These are phyloP conservation scores for Incurvaria masculella DNA, from an alignment of 2,888 invertebrate species.

Conservation along the genomic window DNA sequence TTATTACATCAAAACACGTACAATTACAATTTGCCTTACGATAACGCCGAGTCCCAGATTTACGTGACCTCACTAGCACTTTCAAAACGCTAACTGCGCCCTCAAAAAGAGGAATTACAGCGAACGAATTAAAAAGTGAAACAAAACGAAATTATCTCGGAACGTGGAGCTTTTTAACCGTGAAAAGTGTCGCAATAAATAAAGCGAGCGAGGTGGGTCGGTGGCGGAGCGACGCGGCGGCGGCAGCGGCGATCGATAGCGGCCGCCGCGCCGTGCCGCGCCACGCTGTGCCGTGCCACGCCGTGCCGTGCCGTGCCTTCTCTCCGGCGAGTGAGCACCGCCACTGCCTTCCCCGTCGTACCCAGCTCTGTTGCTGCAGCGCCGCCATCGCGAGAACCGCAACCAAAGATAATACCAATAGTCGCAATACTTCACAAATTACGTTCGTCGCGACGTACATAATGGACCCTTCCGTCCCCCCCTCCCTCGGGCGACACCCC, in stretches of 20 bases:
- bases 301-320: not conserved
- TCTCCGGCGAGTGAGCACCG: too few species aligned
- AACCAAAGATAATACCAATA: too few species aligned
- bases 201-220: not conserved
- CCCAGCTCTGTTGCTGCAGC: too few species aligned
- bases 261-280: not conserved
- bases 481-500: too few species aligned
- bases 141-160: not conserved
- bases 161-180: not conserved
- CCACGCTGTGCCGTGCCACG: not conserved
- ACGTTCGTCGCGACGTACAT: not conserved
- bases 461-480: not conserved
- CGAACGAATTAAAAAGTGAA: not conserved
- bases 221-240: not conserved
- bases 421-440: not conserved
- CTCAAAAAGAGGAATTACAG: not conserved
- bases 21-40: not conserved
- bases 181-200: not conserved
- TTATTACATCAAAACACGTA: not conserved
- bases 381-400: too few species aligned
- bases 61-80: not conserved
- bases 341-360: too few species aligned
- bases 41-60: not conserved
- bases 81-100: not conserved
- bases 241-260: not conserved